Evolutionary conservation across 2,888 invertebrate species (phyloP).

Genomic region (Emmelina monodactyla): DNA sequence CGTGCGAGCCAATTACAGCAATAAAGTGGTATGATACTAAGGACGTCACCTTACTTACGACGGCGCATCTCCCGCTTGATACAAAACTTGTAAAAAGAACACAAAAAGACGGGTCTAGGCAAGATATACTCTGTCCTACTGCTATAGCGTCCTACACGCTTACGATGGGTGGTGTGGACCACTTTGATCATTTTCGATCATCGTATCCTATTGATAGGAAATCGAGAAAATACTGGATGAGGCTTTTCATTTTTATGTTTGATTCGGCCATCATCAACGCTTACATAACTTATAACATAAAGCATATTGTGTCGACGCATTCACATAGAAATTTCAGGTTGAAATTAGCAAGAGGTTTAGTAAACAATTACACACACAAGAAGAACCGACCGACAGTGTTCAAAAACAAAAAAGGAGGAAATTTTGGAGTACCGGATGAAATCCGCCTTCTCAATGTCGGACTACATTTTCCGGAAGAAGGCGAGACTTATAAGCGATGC

Average conservation of each 20-base stretch:
- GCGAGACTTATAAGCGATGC: too few relatives aligned
- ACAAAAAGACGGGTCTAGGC: conserved; percentile 24
- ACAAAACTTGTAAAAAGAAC: conserved; percentile 19
- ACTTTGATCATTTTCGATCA: conserved; percentile 24
- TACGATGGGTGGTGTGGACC: conserved; percentile 26
- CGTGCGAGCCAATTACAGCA: conserved; percentile 19
- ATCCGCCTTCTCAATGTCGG: conserved; percentile 23
- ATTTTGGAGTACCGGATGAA: conserved; percentile 23
- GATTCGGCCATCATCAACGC: conserved; percentile 17
- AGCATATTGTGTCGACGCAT: conserved; percentile 13
- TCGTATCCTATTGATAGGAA: conserved; percentile 23
- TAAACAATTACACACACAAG: conserved; percentile 10
- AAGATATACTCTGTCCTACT: conserved; percentile 21
- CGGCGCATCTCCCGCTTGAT: conserved; percentile 19
- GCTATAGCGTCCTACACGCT: conserved; percentile 24
- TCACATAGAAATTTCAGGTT: conserved; percentile 15
- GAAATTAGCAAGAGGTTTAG: conserved; percentile 14
- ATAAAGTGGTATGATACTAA: conserved; percentile 22
- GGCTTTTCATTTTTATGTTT: conserved; percentile 21
- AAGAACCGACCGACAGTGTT: conserved; percentile 10
- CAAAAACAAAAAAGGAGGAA: conserved; percentile 19
- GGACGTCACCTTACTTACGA: conserved; percentile 18
- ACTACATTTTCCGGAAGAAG: conserved; percentile 22
- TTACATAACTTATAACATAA: conserved; percentile 18
- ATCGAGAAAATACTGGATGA: conserved; percentile 24